Percentiles rank a stretch among this genome's conserved stretches.
phyloP scores from a whole-genome alignment of 2,888 invertebrate species.

The Plebejus argus region DNA sequence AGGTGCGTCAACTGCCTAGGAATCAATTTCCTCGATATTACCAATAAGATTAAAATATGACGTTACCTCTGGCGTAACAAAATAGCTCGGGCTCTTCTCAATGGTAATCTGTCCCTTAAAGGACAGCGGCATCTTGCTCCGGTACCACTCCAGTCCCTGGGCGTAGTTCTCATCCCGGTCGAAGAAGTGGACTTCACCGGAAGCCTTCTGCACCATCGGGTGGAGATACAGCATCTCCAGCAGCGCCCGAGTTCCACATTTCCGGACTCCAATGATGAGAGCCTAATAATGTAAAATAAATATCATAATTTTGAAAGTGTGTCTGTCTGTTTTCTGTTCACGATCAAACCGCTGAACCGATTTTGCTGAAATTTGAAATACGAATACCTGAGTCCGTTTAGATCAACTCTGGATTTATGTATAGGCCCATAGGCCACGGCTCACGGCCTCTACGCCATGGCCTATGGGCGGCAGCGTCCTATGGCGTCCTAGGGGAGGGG shows the following conservation, averaged over 20 bases:
- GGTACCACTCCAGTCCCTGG: conserved; percentile 96
- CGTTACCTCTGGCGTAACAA: conserved; percentile 94
- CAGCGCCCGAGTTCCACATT: conserved; percentile 97
- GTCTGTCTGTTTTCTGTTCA: too few relatives aligned
- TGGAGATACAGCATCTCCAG: conserved; percentile 98
- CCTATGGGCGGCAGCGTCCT: too few relatives aligned
- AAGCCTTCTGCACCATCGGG: conserved; percentile 94
- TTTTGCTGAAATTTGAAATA: too few relatives aligned
- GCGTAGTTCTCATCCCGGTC: conserved; percentile 96
- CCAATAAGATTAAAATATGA: background rate
- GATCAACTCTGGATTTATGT: too few relatives aligned
- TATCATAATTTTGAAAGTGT: too few relatives aligned
- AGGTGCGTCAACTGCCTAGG: too few relatives aligned
- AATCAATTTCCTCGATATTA: too few relatives aligned
- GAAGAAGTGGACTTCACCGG: conserved; percentile 98
- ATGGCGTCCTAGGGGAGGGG: too few relatives aligned
- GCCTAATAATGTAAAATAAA: conserved; percentile 72
- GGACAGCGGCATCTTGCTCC: conserved; percentile 96
- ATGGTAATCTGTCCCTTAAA: conserved; percentile 95
- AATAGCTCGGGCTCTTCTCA: conserved; percentile 99
- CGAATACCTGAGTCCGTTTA: too few relatives aligned
- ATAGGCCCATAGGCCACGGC: too few relatives aligned
- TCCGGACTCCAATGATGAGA: conserved; percentile 96
- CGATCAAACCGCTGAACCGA: too few relatives aligned
- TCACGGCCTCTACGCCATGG: too few relatives aligned